Evolutionary conservation across 2,797 vertebrate genomes (phyloP).

Genomic region (Danio aesculapii): DNA sequence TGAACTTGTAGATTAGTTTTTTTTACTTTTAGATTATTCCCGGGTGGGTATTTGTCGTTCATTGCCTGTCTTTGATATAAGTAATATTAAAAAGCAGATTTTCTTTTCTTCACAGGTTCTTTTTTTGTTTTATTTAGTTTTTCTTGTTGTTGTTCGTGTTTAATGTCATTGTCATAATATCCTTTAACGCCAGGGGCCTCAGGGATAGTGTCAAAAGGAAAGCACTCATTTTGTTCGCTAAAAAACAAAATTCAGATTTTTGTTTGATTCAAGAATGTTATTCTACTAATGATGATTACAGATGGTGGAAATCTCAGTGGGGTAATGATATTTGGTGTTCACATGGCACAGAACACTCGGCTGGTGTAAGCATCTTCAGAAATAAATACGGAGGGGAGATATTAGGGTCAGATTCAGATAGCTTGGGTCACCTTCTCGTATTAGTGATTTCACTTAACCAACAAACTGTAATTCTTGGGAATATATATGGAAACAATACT

Average conservation of each 20-base stretch:
- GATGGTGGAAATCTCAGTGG: background rate
- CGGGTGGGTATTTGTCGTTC: no score
- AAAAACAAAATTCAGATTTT: background rate
- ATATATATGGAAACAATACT: no score
- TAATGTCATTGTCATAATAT: background rate
- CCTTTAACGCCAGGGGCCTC: background rate
- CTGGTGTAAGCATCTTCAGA: background rate
- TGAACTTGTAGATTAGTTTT: no score
- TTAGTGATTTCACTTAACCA: slow-evolving; percentile 7
- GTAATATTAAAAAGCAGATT: no score
- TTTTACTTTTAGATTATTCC: no score
- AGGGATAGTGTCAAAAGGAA: slow-evolving; percentile 4
- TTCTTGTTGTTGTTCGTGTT: no score
- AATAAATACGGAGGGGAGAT: background rate
- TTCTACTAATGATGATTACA: background rate
- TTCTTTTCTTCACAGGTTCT: no score
- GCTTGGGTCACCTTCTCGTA: background rate
- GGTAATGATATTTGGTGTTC: slow-evolving; percentile 2
- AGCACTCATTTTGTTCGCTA: background rate
- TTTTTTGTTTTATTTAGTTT: no score
- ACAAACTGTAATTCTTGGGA: background rate
- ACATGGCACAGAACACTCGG: background rate
- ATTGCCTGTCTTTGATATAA: no score
- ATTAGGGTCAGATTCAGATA: background rate
- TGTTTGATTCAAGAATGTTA: background rate